Evolutionary conservation across 2,113 vertebrate species (phyloP), one percentile per base, ranked within the genome.

Genomic region (Ammospiza caudacuta): DNA sequence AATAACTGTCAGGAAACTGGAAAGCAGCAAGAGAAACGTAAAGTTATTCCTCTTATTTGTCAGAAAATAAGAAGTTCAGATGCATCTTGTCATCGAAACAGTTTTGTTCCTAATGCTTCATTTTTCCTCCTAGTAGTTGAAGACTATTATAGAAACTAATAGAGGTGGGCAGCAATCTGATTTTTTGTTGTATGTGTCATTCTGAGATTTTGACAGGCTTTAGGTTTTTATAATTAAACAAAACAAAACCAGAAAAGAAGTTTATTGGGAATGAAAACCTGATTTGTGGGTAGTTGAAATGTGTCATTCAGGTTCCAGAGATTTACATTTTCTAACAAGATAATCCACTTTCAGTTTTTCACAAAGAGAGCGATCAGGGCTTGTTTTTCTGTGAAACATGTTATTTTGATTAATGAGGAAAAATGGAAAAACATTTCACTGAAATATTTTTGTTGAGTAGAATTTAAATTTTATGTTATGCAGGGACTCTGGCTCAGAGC

Each of bases 341-440:
- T 88, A 90, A 95, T 87, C 73, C 72, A 72, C 84, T 87, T 88
- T 78, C 47, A 74, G 28, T 86, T 92, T 90, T 81, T 92, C 73
- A 59, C 68, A 63, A 86, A 87, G 63, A 90, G 80, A 93, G 52
- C 23, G 83, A 94, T 90, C 83, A 78, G 76, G 85, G 57, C 61
- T 91, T 83, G 76, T 55, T 57, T 90, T 95, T 83, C 76, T 89
- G 64, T 52, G 89, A 92, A 95, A 94, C 0, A 2, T 92, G 91
- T 74, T 95, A 90, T 92, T 96, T 95, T 96, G 94, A 96, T 95
- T 95, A 96, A 95, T 52, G 76, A 92, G 73, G 44, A 85, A 93
- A 95, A 90, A 87, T 57, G 61, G 76, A 70, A 93, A 92, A 96
- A 86, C 76, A 74, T 90, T 95, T 74, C 85, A 72, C 61, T 93